These are phyloP conservation scores for Catharus bicknelli DNA, from an alignment of 2,113 vertebrate genomes.

Conservation along the genomic window DNA sequence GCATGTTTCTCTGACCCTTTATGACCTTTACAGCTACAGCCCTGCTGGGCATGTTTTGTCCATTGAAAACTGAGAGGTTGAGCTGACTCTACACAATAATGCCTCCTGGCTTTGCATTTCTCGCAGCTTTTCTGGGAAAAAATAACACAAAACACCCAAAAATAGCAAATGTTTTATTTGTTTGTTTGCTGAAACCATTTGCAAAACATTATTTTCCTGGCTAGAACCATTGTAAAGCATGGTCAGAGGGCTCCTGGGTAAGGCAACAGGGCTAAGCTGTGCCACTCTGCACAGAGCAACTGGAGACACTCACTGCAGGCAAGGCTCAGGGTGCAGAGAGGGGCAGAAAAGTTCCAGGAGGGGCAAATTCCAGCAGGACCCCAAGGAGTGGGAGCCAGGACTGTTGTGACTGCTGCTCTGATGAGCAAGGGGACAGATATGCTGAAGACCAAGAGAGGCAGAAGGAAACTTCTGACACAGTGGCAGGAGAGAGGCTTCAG, in stretches of 20 bases:
- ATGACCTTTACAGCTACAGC: neutral
- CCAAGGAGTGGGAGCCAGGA: neutral
- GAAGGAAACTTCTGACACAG: neutral
- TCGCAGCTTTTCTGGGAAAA: neutral
- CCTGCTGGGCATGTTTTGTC: neutral
- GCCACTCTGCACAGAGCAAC: neutral
- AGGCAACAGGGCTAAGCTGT: neutral
- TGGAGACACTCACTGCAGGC: fast-evolving
- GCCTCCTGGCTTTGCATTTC: neutral
- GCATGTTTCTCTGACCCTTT: neutral
- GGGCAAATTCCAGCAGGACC: neutral
- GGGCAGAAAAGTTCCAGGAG: neutral
- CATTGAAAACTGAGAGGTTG: neutral
- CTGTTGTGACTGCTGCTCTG: neutral
- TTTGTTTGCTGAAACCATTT: neutral
- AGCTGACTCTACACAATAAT: neutral
- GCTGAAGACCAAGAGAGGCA: neutral
- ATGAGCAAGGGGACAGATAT: neutral
- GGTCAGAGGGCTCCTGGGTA: neutral
- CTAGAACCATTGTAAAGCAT: neutral
- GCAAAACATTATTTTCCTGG: neutral
- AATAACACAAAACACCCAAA: neutral
- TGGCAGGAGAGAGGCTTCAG: neutral
- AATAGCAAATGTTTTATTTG: neutral
- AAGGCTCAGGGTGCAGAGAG: neutral